Evolutionary conservation across 2,113 vertebrate species (phyloP).

Genomic region (Fregetta grallaria): DNA sequence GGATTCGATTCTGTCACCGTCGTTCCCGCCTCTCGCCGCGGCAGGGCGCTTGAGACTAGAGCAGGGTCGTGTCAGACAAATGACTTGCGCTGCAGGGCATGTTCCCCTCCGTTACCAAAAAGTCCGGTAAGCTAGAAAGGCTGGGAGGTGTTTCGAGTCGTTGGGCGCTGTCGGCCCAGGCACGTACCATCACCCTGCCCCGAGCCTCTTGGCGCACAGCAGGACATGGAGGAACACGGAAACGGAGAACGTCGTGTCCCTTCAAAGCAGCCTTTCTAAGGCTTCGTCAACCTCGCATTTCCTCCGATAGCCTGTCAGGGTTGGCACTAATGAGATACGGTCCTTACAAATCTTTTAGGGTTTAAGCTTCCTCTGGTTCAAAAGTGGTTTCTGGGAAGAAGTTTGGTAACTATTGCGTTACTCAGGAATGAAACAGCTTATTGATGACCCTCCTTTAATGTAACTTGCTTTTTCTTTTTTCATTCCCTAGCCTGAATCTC

Average conservation of each 20-base stretch:
- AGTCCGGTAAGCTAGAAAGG: not conserved
- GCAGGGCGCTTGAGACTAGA: not conserved
- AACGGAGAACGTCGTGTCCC: not conserved
- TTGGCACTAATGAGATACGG: no score
- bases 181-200: accelerated
- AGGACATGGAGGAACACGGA: not conserved
- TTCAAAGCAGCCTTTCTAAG: not conserved
- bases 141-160: not conserved
- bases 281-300: accelerated
- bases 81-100: no score
- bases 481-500: not conserved
- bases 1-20: not conserved
- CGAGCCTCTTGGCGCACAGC: no score
- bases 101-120: not conserved
- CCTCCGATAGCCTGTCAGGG: accelerated
- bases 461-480: not conserved
- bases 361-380: not conserved
- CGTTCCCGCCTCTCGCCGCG: accelerated
- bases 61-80: no score
- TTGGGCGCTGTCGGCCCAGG: accelerated
- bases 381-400: not conserved
- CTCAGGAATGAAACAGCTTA: not conserved
- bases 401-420: not conserved
- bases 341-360: not conserved
- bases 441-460: not conserved